Evolutionary conservation across 2,113 vertebrate genomes (phyloP).

Genomic region (Passer montanus): DNA sequence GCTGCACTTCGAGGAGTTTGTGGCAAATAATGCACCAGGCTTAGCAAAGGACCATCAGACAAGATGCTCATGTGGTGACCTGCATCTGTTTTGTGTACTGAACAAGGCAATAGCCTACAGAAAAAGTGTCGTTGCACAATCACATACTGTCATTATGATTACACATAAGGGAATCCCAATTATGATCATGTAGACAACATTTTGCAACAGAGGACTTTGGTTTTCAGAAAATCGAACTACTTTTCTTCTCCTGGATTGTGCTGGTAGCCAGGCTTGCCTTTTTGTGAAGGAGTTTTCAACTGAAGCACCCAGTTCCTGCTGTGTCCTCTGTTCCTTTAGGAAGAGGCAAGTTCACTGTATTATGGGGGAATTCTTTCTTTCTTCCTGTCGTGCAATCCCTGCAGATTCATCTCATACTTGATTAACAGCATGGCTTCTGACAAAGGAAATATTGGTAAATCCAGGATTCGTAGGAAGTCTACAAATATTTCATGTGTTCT

Average conservation of each 20-base stretch:
- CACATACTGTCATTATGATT: not conserved
- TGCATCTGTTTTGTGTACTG: not conserved
- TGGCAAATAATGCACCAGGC: not conserved
- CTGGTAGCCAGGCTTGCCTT: not conserved
- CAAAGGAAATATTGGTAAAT: not conserved
- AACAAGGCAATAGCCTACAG: not conserved
- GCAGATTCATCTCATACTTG: not conserved
- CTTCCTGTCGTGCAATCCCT: not conserved
- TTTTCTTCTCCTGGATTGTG: not conserved
- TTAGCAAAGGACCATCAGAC: not conserved
- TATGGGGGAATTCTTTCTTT: not conserved
- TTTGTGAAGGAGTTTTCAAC: not conserved
- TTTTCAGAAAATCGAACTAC: not conserved
- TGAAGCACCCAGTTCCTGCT: not conserved
- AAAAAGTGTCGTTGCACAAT: not conserved
- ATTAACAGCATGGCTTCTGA: not conserved
- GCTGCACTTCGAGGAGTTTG: not conserved
- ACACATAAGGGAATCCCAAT: rapidly evolving
- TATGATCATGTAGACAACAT: not conserved
- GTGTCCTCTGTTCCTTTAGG: not conserved
- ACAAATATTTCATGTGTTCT: not conserved
- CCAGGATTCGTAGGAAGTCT: not conserved
- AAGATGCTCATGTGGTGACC: not conserved
- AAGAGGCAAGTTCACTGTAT: not conserved
- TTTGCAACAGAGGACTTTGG: not conserved